Percentiles rank a stretch among this genome's conserved stretches.
phyloP scores from a whole-genome alignment of 2,797 vertebrate species.

The Anomalospiza imberbis region DNA sequence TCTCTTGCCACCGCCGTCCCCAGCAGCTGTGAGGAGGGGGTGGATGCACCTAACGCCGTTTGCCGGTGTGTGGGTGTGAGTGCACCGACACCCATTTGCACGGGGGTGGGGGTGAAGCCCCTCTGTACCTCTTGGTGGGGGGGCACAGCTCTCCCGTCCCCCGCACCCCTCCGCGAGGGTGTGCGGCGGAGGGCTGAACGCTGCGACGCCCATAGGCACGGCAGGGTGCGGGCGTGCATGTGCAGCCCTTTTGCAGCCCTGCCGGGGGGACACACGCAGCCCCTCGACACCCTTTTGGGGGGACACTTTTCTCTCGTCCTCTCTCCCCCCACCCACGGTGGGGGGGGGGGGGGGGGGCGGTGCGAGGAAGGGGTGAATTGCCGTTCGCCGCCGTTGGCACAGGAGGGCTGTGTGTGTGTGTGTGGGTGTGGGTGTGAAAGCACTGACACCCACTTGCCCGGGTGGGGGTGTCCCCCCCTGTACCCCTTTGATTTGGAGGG shows the following conservation, averaged over 20 bases:
- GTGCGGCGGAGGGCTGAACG: background rate
- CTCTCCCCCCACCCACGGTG: too few relatives aligned
- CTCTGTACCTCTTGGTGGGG: too few relatives aligned
- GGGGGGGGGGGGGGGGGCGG: too few relatives aligned
- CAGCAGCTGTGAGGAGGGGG: background rate
- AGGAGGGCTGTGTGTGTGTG: too few relatives aligned
- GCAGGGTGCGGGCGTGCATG: accelerated
- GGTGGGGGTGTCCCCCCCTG: background rate
- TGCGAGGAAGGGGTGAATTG: background rate
- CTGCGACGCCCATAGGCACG: too few relatives aligned
- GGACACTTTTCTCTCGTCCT: background rate
- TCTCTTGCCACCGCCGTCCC: background rate
- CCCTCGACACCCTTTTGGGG: background rate
- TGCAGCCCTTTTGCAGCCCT: too few relatives aligned
- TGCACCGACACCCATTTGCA: accelerated
- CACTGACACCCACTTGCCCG: too few relatives aligned
- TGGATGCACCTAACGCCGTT: accelerated
- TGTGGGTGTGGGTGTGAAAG: background rate
- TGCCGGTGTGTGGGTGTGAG: background rate
- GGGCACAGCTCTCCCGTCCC: background rate
- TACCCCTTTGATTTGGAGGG: too few relatives aligned
- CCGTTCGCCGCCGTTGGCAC: background rate
- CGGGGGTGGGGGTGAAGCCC: background rate
- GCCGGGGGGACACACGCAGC: background rate
- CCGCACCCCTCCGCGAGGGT: too few relatives aligned